These are phyloP conservation scores for Stegophylla sp. DNA, from an alignment of 2,888 invertebrate species.

Conservation along the genomic window DNA sequence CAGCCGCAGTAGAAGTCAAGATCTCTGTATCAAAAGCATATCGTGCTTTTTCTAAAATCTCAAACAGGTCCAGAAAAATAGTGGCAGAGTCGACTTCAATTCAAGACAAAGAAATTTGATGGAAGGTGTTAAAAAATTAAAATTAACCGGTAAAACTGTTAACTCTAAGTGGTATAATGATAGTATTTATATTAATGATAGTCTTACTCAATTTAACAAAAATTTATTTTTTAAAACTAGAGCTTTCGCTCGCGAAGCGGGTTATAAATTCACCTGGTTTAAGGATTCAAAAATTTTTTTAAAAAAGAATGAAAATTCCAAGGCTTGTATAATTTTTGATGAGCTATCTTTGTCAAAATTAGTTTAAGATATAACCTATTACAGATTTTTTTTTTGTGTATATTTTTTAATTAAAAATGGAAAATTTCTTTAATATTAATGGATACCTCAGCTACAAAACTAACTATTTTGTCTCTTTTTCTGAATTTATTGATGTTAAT, in stretches of 20 bases:
- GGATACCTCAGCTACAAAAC: conserved; percentile 18
- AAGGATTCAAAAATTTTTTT: background rate
- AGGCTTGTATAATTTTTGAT: background rate
- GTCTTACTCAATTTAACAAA: conserved; percentile 8
- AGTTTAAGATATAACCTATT: background rate
- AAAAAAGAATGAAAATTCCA: conserved; percentile 16
- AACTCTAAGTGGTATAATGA: background rate
- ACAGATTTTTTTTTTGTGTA: background rate
- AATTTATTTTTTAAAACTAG: conserved; percentile 25
- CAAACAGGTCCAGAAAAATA: conserved; percentile 23
- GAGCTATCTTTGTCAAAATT: conserved; percentile 8
- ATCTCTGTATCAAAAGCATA: conserved; percentile 22
- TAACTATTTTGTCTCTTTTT: conserved; percentile 2
- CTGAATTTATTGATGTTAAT: background rate
- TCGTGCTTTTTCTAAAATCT: conserved; percentile 20
- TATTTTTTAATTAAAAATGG: conserved; percentile 18
- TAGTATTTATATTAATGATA: conserved; percentile 1
- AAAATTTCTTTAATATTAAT: conserved; percentile 16
- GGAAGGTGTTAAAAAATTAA: background rate
- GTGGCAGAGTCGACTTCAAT: conserved; percentile 18
- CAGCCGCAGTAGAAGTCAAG: conserved; percentile 17
- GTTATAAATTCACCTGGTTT: conserved; percentile 18
- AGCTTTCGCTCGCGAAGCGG: background rate
- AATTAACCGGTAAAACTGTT: background rate
- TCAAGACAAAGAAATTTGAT: background rate